These are phyloP conservation scores for Typhlichthys subterraneus DNA, from an alignment of 2,797 vertebrate genomes.

Conservation along the genomic window DNA sequence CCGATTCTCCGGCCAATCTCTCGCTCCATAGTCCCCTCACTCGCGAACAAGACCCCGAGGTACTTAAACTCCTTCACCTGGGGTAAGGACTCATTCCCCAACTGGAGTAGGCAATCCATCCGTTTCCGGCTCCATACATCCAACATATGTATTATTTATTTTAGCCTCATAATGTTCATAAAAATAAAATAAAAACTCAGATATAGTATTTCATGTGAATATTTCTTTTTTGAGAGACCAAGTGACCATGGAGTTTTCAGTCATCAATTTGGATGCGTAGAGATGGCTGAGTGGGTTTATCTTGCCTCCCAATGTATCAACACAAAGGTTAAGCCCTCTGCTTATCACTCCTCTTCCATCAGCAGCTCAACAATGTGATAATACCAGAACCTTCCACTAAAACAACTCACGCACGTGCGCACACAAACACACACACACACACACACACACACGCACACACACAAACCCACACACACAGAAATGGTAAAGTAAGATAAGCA, in stretches of 20 bases:
- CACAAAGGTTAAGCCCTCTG: constrained; percentile 57
- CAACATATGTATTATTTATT: too few relatives aligned
- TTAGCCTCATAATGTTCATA: too few relatives aligned
- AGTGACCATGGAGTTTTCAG: constrained; percentile 27
- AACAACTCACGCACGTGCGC: constrained; percentile 17
- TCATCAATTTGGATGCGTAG: constrained; percentile 61
- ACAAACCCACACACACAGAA: constrained; percentile 25
- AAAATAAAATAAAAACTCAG: too few relatives aligned
- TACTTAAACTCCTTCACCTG: too few relatives aligned
- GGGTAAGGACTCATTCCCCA: too few relatives aligned
- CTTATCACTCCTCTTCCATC: constrained; percentile 70
- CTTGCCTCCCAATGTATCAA: constrained; percentile 26
- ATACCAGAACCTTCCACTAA: constrained; percentile 52
- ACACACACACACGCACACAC: constrained; percentile 6
- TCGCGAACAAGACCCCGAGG: too few relatives aligned
- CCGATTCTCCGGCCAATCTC: too few relatives aligned
- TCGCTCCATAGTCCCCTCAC: too few relatives aligned
- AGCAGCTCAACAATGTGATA: constrained; percentile 50
- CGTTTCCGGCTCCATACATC: too few relatives aligned
- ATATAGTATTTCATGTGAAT: background rate
- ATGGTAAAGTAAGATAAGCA: constrained; percentile 27
- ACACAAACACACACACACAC: constrained; percentile 14
- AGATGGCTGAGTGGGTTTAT: constrained; percentile 33
- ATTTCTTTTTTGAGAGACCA: constrained; percentile 2
- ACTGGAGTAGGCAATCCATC: too few relatives aligned